Percentiles rank a stretch among this genome's conserved stretches.
These are phyloP conservation scores for Tetramorium simillimum DNA, from an alignment of 1,140 invertebrate species.

Conservation along the genomic window DNA sequence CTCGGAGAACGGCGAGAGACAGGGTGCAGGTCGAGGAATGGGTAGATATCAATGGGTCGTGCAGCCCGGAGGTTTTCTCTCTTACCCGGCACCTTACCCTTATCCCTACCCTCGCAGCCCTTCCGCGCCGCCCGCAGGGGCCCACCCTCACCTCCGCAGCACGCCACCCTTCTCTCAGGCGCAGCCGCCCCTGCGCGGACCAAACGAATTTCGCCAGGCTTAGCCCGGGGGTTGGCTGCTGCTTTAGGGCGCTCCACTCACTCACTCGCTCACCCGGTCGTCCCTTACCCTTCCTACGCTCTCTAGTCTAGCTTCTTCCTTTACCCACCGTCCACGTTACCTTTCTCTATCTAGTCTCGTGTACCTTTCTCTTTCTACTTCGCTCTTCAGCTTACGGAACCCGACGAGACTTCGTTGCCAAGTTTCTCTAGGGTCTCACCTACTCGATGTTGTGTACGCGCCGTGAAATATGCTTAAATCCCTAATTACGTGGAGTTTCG, in stretches of 20 bases:
- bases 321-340: conserved; percentile 20
- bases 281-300: not conserved
- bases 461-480: conserved; percentile 49
- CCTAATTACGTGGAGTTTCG: conserved; percentile 46
- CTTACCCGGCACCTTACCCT: conserved; percentile 32
- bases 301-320: conserved; percentile 35
- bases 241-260: conserved; percentile 68
- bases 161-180: conserved; percentile 57
- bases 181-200: conserved; percentile 71
- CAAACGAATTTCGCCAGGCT: conserved; percentile 76
- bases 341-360: conserved; percentile 11
- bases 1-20: conserved; percentile 33
- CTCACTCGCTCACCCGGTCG: conserved; percentile 23
- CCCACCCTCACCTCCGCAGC: conserved; percentile 13
- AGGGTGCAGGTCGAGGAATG: conserved; percentile 39
- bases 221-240: conserved; percentile 74
- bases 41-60: conserved; percentile 71
- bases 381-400: conserved; percentile 22
- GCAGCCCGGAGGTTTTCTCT: conserved; percentile 63
- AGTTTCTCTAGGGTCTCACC: conserved; percentile 52
- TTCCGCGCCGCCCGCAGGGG: conserved; percentile 5
- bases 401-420: conserved; percentile 45
- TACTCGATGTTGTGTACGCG: conserved; percentile 53
- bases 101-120: conserved; percentile 14
- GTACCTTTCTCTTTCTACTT: not conserved